Percentiles rank a stretch among this genome's conserved stretches.
These are phyloP conservation scores for Hypomecis atomaria DNA, from an alignment of 2,888 invertebrate genomes.

Conservation along the genomic window DNA sequence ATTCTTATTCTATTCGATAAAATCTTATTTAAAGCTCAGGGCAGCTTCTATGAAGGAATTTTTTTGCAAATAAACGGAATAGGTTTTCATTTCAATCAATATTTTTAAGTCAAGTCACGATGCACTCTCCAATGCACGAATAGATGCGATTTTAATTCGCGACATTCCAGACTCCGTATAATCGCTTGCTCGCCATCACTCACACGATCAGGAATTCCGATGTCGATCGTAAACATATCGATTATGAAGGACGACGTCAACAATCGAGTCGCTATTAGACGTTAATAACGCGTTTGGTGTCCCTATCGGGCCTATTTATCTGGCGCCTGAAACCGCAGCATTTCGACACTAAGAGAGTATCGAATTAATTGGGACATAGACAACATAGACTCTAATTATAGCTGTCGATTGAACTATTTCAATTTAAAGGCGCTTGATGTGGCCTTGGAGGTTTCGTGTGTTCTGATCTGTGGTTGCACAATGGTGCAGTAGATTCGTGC, in stretches of 20 bases:
- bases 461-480: constrained; percentile 58
- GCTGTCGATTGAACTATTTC: constrained; percentile 45
- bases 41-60: constrained; percentile 33
- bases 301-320: constrained; percentile 70
- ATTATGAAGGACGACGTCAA: constrained; percentile 49
- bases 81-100: constrained; percentile 46
- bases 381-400: constrained; percentile 70
- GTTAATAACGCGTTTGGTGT: constrained; percentile 56
- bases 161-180: constrained; percentile 34
- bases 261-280: constrained; percentile 42
- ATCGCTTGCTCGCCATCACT: constrained; percentile 33
- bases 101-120: constrained; percentile 54
- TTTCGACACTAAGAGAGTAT: constrained; percentile 68
- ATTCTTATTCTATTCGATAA: constrained; percentile 30
- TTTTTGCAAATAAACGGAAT: constrained; percentile 29
- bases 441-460: constrained; percentile 55
- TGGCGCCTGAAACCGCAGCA: constrained; percentile 56
- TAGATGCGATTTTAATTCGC: constrained; percentile 45
- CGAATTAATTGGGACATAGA: constrained; percentile 69
- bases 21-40: constrained; percentile 35
- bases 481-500: constrained; percentile 59
- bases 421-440: constrained; percentile 46
- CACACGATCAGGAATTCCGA: constrained; percentile 33
- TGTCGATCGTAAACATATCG: constrained; percentile 49
- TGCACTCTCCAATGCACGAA: constrained; percentile 47